phyloP scores from a whole-genome alignment of 2,113 vertebrate genomes.

The Neolamprologus ventralis region DNA sequence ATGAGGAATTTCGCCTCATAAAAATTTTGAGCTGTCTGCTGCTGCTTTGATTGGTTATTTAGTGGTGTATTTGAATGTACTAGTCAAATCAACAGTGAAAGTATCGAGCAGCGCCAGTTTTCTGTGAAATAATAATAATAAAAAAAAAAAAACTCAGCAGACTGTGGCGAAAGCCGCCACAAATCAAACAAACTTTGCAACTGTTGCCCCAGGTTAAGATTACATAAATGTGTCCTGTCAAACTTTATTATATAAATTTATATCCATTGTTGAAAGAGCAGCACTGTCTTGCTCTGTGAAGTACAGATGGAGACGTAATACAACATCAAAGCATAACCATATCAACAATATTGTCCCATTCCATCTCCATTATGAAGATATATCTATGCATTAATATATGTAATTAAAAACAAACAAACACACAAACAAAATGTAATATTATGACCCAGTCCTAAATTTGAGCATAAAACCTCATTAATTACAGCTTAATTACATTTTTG shows the following conservation, averaged over 20 bases:
- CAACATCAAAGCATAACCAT: background rate
- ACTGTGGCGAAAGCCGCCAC: background rate
- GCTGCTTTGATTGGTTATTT: background rate
- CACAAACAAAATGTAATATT: background rate
- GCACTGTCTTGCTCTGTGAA: background rate
- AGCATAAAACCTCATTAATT: background rate
- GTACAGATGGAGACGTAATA: background rate
- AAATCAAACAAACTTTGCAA: background rate
- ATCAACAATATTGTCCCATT: background rate
- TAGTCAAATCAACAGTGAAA: background rate
- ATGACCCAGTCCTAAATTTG: background rate
- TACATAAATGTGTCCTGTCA: background rate
- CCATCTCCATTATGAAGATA: background rate
- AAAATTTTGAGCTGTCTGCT: background rate
- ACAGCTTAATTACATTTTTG: background rate
- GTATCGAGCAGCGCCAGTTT: background rate
- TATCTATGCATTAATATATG: background rate
- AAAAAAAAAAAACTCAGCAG: accelerated
- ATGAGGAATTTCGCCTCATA: background rate
- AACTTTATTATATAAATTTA: background rate
- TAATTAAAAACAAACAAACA: background rate
- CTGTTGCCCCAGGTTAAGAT: background rate
- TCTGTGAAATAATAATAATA: background rate
- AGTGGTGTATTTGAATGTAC: background rate
- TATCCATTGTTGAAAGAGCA: background rate